Base-by-base conservation (phyloP, 35 echinoderm and acorn worm genomes). In the Stichopus chloronotus region DNA sequence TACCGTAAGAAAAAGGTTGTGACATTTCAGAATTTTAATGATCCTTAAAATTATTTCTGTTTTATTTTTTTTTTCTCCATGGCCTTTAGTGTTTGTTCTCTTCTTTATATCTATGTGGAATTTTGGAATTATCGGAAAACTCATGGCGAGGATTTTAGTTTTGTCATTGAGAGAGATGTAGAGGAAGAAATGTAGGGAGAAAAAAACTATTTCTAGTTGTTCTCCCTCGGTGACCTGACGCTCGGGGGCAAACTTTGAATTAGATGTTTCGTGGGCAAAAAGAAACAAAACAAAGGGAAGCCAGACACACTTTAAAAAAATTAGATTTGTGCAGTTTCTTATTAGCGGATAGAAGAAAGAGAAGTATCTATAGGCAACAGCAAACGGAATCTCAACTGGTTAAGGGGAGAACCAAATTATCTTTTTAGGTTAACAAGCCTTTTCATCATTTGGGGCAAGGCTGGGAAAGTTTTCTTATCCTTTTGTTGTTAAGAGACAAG, bases 351-450 rank as follows among this genome's bases (percentile, higher is more conserved):
- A 65, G 11, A 65, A 65, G 11, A 43, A 65, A 65, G 61, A 65
- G 19, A 65, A 4, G 61, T 65, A 65, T 65, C 61, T 19, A 19
- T 14, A 11, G 61, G 61, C 61, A 65, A 65, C 61, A 4, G 19
- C 61, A 65, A 65, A 65, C 19, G 61, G 9, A 65, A 65, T 65
- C 61, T 65, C 19, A 11, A 65, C 61, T 19, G 61, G 19, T 14
- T 11, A 65, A 11, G 19, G 9, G 9, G 19, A 65, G 61, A 65
- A 65, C 11, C 61, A 65, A 65, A 65, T 65, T 65, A 65, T 65
- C 61, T 65, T 65, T 65, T 65, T 65, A 65, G 61, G 61, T 65
- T 65, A 65, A 65, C 61, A 65, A 65, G 61, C 61, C 61, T 65
- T 65, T 65, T 65, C 61, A 65, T 65, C 61, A 65, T 65, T 65